Evolutionary conservation across 1,140 invertebrate genomes (phyloP).

Genomic region (Plectus sambesii): DNA sequence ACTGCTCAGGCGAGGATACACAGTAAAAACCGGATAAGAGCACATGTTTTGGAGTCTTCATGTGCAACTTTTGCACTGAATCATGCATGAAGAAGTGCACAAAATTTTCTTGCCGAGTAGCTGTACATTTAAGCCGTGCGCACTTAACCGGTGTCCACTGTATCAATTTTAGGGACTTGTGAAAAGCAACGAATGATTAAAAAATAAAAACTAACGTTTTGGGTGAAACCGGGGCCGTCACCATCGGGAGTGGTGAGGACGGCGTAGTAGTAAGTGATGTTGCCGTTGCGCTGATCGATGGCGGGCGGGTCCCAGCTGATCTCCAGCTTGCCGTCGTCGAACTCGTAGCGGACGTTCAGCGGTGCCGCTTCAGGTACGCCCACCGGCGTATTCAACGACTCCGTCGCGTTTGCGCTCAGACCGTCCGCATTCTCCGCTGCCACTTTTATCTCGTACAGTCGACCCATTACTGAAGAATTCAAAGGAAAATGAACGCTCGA

Average conservation of each 20-base stretch:
- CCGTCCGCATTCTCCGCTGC: constrained; percentile 32
- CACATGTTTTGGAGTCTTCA: no score
- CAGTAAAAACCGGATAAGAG: no score
- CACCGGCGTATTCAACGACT: constrained; percentile 34
- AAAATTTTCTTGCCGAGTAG: no score
- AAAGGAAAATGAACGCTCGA: no score
- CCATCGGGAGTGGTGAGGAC: constrained; percentile 27
- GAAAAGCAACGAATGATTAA: constrained; percentile 8
- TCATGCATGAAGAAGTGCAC: no score
- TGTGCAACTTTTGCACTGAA: no score
- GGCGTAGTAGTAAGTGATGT: constrained; percentile 80
- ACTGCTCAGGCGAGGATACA: no score
- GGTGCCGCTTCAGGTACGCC: constrained; percentile 49
- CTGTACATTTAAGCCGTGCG: constrained; percentile 7
- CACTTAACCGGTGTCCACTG: constrained; percentile 6
- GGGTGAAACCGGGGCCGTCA: constrained; percentile 14
- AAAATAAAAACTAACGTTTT: constrained; percentile 20
- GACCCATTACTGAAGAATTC: constrained; percentile 42
- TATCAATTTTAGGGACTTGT: constrained; percentile 11
- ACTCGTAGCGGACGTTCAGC: constrained; percentile 48
- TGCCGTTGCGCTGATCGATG: constrained; percentile 74
- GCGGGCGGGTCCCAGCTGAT: constrained; percentile 80
- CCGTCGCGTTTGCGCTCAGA: constrained; percentile 36
- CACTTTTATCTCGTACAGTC: constrained; percentile 35
- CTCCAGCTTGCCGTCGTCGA: constrained; percentile 56